Evolutionary conservation across 2,888 invertebrate species (phyloP).

Genomic region (Crossocerus cetratus): DNA sequence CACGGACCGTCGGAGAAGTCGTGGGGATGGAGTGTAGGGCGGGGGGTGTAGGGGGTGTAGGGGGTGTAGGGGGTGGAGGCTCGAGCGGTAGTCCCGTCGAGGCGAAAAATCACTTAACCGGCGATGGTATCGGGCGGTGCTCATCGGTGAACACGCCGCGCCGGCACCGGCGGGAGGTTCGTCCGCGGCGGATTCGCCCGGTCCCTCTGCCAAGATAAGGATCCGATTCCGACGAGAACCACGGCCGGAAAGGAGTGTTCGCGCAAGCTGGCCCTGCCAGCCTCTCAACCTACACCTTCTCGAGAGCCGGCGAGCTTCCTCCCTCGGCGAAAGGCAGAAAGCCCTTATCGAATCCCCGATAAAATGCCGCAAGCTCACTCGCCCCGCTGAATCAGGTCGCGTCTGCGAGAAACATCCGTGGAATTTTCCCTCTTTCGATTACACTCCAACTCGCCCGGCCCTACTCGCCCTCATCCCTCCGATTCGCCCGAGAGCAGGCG

Average conservation of each 20-base stretch:
- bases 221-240: conserved; percentile 54
- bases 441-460: conserved; percentile 16
- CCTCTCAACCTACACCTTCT: conserved; percentile 25
- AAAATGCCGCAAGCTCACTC: conserved; percentile 50
- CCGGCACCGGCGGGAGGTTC: conserved; percentile 28
- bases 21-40: no score
- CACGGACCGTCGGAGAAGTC: no score
- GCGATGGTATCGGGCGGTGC: conserved; percentile 52
- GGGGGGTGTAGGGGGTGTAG: not conserved
- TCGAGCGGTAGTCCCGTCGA: conserved; percentile 42
- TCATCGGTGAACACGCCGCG: conserved; percentile 43
- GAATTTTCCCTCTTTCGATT: conserved; percentile 39
- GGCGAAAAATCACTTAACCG: conserved; percentile 63
- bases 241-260: conserved; percentile 35
- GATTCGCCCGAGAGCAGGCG: not conserved
- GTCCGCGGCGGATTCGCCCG: conserved; percentile 47
- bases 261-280: no score
- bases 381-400: conserved; percentile 48
- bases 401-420: conserved; percentile 38
- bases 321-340: conserved; percentile 12
- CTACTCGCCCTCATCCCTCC: not conserved
- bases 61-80: not conserved
- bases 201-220: conserved; percentile 48
- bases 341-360: conserved; percentile 56
- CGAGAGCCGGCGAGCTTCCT: conserved; percentile 21